These are phyloP conservation scores for Lithodes maja DNA, from an alignment of 2,888 invertebrate genomes.

Conservation along the genomic window DNA sequence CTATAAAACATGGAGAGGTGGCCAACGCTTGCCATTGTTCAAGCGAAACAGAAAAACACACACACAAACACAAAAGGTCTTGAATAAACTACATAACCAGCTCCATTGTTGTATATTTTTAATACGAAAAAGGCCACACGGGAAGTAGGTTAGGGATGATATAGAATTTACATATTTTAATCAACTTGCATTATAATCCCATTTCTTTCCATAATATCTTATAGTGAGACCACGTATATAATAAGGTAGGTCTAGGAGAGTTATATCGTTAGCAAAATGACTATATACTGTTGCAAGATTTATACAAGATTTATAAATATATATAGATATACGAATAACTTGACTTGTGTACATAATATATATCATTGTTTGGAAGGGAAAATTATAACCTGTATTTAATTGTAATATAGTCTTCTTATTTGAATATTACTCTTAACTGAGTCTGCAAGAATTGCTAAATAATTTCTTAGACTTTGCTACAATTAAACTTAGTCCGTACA, in stretches of 20 bases:
- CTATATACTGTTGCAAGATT: background rate
- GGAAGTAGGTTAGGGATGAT: background rate
- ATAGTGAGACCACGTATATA: background rate
- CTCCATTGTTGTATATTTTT: background rate
- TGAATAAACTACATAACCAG: background rate
- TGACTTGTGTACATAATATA: slow-evolving; percentile 6
- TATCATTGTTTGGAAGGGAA: background rate
- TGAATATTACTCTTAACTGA: no score
- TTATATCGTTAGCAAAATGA: background rate
- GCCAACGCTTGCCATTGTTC: background rate
- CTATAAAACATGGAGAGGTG: background rate
- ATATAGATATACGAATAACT: background rate
- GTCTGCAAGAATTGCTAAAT: no score
- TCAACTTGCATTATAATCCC: background rate
- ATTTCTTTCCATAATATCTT: background rate
- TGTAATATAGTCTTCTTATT: no score
- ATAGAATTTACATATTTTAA: background rate
- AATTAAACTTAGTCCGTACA: no score
- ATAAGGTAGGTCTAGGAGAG: background rate
- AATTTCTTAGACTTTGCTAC: no score
- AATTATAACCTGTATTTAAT: no score
- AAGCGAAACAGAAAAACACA: background rate
- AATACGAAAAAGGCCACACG: background rate
- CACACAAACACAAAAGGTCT: background rate
- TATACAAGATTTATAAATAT: slow-evolving; percentile 4